phyloP scores from a whole-genome alignment of 2,888 invertebrate species.

The Diarsia brunnea region DNA sequence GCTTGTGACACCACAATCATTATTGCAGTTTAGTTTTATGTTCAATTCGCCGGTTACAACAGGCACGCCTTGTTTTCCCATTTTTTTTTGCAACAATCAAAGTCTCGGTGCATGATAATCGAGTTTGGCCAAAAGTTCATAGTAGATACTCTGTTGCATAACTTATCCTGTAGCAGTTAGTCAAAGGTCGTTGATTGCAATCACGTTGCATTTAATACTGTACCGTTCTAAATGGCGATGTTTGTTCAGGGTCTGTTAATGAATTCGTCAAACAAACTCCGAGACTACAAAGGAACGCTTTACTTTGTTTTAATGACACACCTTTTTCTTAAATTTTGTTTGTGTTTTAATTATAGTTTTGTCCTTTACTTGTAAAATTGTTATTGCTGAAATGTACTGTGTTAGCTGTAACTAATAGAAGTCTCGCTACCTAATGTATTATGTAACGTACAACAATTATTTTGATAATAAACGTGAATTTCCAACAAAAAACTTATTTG shows the following conservation, averaged over 20 bases:
- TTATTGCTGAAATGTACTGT: neutral
- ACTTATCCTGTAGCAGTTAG: constrained; percentile 27
- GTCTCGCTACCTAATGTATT: neutral
- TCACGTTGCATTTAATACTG: constrained; percentile 30
- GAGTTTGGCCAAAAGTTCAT: constrained; percentile 49
- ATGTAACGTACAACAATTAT: neutral
- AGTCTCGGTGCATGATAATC: constrained; percentile 53
- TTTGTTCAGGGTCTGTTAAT: constrained; percentile 38
- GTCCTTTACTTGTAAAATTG: constrained; percentile 11
- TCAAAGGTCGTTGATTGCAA: constrained; percentile 41
- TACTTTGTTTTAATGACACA: constrained; percentile 38
- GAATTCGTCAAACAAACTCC: constrained; percentile 41
- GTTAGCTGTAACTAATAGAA: constrained; percentile 21
- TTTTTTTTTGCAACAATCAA: constrained; percentile 57
- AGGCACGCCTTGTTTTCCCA: constrained; percentile 56
- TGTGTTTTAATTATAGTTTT: neutral
- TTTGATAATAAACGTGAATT: constrained; percentile 33
- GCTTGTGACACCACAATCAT: constrained; percentile 76
- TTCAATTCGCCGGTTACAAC: constrained; percentile 68
- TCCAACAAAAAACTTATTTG: constrained; percentile 9
- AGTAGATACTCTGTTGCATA: constrained; percentile 40
- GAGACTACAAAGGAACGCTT: constrained; percentile 43
- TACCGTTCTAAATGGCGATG: constrained; percentile 22
- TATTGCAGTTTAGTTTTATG: constrained; percentile 71
- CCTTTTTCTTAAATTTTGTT: constrained; percentile 11